Conservation (phyloP, 1,140 invertebrate genomes). For the Brachystomella parvula region DNA sequence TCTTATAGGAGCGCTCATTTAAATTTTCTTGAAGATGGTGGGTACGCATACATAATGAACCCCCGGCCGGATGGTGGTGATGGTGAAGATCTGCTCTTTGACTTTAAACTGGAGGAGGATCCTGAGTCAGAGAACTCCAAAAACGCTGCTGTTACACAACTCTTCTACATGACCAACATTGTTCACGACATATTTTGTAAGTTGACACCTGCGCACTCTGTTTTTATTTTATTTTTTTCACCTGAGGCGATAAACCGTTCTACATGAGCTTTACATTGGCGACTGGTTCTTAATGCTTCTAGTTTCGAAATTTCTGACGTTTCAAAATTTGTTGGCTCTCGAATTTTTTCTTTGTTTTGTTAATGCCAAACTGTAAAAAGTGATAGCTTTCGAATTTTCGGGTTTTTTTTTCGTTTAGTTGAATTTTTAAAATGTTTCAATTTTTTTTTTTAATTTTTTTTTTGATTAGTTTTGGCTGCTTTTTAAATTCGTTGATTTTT, state of each 20-base stretch:
- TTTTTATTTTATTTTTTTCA: too few relatives aligned
- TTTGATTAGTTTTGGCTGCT: too few relatives aligned
- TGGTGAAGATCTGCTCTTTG: not conserved
- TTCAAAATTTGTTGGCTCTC: too few relatives aligned
- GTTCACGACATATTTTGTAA: slow-evolving; percentile 15
- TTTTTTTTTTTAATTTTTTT: too few relatives aligned
- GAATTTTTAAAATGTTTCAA: too few relatives aligned
- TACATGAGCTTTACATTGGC: not conserved
- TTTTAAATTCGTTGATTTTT: too few relatives aligned
- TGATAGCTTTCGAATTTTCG: too few relatives aligned
- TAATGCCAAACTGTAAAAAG: too few relatives aligned
- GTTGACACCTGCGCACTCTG: too few relatives aligned
- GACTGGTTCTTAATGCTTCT: not conserved
- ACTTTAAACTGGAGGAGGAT: not conserved
- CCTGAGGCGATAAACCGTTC: not conserved
- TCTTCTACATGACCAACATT: slow-evolving; percentile 7
- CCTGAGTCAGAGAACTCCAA: not conserved
- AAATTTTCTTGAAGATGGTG: not conserved
- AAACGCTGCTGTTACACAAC: not conserved
- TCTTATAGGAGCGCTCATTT: not conserved
- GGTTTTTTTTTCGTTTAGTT: too few relatives aligned
- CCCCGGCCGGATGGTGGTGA: not conserved
- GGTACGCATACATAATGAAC: not conserved
- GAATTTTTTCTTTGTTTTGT: too few relatives aligned
- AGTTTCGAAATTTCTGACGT: slow-evolving; percentile 1